Evolutionary conservation across 2,888 invertebrate species (phyloP), one percentile per base, ranked within the genome.

Genomic region (Cheilosia scutellata): DNA sequence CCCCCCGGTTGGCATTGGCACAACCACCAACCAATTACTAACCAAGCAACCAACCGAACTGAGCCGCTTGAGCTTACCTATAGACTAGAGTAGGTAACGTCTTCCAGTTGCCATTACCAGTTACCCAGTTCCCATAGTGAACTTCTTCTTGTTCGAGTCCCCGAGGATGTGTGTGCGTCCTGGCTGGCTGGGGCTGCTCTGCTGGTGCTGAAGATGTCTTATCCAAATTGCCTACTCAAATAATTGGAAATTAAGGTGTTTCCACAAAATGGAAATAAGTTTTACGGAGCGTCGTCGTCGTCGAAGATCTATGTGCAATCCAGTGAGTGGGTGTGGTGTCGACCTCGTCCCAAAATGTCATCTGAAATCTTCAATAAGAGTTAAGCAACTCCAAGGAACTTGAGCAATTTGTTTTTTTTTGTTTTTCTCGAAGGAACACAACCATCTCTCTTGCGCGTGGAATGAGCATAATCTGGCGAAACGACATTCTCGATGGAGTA

Each of bases 241-340:
- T 87, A 87, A 87, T 87, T 87, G 86, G 80, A 87, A 87, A 82
- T 82, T 87, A 82, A 87, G 86, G 86, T 82, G 79, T 82, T 82
- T 65, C 82, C 76, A 82, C 86, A 87, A 82, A 82, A 80, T 86
- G 86, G 72, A 86, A 86, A 86, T 80, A 86, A 80, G 86, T 72
- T 79, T 72, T 80, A 86, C 76, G 71, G 53, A 86, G 71, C 80
- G 71, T 60, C 33, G 33, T 33, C 33, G 33, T 33, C 20, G 29
- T 31, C 71, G 63, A 60, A 86, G 80, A 86, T 86, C 71, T 76
- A 86, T 86, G 80, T 86, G 80, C 71, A 84, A 84, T 84, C 74
- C 70, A 79, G 65, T 79, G 68, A 57, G 79, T 29, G 74, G 58
- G 72, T 53, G 74, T 7, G 20, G 31, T 16, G 49, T 42, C 51